Conservation (phyloP, 1,140 invertebrate species). For the Polypedilum vanderplanki region DNA sequence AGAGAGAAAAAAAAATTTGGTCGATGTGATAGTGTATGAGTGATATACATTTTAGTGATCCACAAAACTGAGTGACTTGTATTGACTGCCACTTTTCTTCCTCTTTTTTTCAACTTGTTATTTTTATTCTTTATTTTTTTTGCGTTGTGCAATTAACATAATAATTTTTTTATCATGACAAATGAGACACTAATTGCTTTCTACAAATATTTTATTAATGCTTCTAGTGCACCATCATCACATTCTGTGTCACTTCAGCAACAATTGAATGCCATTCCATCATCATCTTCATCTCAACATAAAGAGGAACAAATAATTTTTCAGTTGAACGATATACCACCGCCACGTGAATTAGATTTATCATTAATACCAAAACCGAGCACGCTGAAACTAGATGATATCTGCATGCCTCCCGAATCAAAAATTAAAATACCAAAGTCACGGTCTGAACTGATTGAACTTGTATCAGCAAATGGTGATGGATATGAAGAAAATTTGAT, state of each 20-base stretch:
- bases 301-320: slow-evolving; percentile 29
- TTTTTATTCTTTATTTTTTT: not conserved
- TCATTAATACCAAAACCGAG: slow-evolving; percentile 42
- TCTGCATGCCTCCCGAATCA: slow-evolving; percentile 31
- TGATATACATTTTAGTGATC: slow-evolving; percentile 3
- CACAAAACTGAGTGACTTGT: not conserved
- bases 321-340: slow-evolving; percentile 40
- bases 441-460: slow-evolving; percentile 43
- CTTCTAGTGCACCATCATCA: not conserved
- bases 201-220: not conserved
- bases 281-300: not conserved
- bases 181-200: not conserved
- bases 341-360: slow-evolving; percentile 42
- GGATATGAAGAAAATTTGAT: slow-evolving; percentile 42
- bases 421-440: slow-evolving; percentile 37
- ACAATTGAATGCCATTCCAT: slow-evolving; percentile 24
- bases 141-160: not conserved
- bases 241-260: not conserved
- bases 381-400: slow-evolving; percentile 36
- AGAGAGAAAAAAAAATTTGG: not conserved
- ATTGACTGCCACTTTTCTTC: too few relatives aligned
- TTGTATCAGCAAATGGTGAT: slow-evolving; percentile 44
- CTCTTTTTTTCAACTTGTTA: too few relatives aligned
- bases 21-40: not conserved
- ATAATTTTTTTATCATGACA: too few relatives aligned